Evolutionary conservation across 2,113 vertebrate genomes (phyloP), one percentile per base, ranked within the genome.

Genomic region (Tenebrosternarchus preto): DNA sequence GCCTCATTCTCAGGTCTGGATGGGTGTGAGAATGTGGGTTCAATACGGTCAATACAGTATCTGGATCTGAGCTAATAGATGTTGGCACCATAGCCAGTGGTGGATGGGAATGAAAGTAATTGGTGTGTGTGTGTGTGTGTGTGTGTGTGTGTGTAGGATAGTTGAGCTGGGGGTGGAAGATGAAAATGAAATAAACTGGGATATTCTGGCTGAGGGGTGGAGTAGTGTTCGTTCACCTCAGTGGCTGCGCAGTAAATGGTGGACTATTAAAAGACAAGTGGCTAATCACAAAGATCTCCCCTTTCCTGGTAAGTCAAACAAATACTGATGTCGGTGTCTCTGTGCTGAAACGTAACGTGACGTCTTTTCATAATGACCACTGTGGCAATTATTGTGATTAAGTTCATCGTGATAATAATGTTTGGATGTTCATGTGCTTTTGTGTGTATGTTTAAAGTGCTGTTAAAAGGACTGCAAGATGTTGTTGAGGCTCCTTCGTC

Each of bases 241-340:
- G 77, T 99, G 98, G 98, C 95, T 99, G 71, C 93, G 97, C 50
- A 99, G 97, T 81, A 99, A 99, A 94, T 99, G 98, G 98, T 99
- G 98, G 98, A 98, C 96, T 85, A 97, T 99, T 90, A 99, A 99
- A 93, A 96, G 97, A 83, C 97, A 98, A 91, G 97, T 99, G 71
- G 91, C 96, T 89, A 99, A 98, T 91, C 97, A 99, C 93, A 99
- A 98, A 88, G 97, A 97, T 46, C 95, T 99, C 84, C 96, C 96
- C 0, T 98, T 98, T 87, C 88, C 94, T 84, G 94, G 95, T 96
- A 94, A 93, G 4, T 81, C 66, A 90, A 71, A 36, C 88, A 90
- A 91, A 87, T 67, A 78, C 33, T 36, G 33, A 36, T 36, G 6
- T 36, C 73, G 85, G 77, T 66, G 36, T 20, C 31, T 7, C 16